phyloP scores from a whole-genome alignment of 53 echinoderm and acorn worm species.

The Pentamera pediparva region DNA sequence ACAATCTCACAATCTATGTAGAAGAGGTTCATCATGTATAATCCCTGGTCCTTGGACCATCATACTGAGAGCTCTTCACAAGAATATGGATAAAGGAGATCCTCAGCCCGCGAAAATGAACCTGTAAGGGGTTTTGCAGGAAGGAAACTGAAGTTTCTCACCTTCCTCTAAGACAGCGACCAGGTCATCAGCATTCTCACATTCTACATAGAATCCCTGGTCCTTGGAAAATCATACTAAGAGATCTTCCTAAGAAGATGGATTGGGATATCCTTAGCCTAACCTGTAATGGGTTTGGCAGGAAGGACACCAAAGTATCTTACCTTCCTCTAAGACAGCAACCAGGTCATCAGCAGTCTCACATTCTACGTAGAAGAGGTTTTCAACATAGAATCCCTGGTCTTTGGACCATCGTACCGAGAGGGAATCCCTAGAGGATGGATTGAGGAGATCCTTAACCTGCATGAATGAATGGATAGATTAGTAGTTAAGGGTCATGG shows the following conservation, averaged over 20 bases:
- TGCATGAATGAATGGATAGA: no score
- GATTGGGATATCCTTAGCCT: no score
- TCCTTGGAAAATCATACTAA: not conserved
- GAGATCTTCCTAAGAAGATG: not conserved
- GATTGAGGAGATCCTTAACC: conserved; percentile 94
- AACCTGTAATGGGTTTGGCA: not conserved
- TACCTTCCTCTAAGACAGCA: conserved; percentile 95
- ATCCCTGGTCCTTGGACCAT: no score
- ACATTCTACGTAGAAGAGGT: conserved; percentile 90
- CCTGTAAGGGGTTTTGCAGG: no score
- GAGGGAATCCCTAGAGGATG: conserved; percentile 69
- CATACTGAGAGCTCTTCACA: no score
- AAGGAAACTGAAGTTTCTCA: no score
- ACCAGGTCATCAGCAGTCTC: conserved; percentile 86
- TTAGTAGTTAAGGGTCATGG: no score
- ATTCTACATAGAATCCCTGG: conserved; percentile 90
- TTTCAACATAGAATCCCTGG: conserved; percentile 94
- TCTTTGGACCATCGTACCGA: conserved; percentile 97
- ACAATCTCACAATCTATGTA: no score
- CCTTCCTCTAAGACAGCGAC: conserved; percentile 95
- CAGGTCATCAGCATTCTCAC: conserved; percentile 88
- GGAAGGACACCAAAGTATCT: not conserved
- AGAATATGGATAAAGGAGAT: no score
- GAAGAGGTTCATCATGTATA: no score
- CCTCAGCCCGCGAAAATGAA: no score